These are phyloP conservation scores for Salvelinus alpinus DNA, from an alignment of 2,113 vertebrate species.

Conservation along the genomic window DNA sequence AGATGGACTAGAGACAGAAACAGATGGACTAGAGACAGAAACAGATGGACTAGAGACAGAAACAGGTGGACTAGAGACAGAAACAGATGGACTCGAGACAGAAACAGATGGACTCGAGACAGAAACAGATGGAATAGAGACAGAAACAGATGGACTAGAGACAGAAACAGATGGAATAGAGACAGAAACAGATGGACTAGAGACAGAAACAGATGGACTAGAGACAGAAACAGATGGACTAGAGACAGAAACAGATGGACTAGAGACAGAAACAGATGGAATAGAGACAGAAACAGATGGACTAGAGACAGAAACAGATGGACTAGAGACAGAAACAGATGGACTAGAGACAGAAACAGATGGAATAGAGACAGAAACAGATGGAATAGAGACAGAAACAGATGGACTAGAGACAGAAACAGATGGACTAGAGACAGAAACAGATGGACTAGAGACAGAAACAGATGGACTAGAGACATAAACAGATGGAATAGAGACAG, in stretches of 20 bases:
- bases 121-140: neutral
- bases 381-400: conserved; percentile 39
- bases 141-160: conserved; percentile 40
- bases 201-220: neutral
- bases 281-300: neutral
- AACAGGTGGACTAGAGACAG: conserved; percentile 33
- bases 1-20: too few relatives aligned
- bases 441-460: neutral
- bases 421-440: too few relatives aligned
- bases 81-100: neutral
- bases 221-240: too few relatives aligned
- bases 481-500: conserved; percentile 33
- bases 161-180: neutral
- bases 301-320: neutral
- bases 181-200: too few relatives aligned
- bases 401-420: conserved; percentile 25
- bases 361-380: conserved; percentile 23
- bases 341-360: conserved; percentile 7
- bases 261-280: neutral
- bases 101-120: neutral
- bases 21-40: neutral
- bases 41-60: neutral
- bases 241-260: conserved; percentile 39
- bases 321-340: conserved; percentile 31
- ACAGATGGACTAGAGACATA: neutral